Evolutionary conservation across 1,140 invertebrate genomes (phyloP).

Genomic region (Pseudomyrmex concolor): DNA sequence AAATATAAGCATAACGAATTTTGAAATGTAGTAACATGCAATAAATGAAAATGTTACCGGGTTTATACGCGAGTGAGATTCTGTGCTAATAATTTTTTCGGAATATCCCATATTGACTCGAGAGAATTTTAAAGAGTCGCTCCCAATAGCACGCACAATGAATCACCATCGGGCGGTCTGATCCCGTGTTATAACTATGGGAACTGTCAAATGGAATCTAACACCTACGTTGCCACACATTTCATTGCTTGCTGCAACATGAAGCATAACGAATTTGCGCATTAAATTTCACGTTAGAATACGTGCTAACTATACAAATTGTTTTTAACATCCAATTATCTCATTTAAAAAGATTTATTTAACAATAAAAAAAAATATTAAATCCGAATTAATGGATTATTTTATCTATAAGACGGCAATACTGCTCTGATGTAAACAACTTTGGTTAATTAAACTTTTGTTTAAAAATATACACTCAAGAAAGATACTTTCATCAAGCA

Average conservation of each 20-base stretch:
- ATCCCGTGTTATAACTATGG: conserved; percentile 51
- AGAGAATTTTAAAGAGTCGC: conserved; percentile 29
- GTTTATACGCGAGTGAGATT: neutral
- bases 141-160: conserved; percentile 41
- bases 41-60: neutral
- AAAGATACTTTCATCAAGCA: no score
- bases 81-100: conserved; percentile 23
- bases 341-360: neutral
- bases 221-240: conserved; percentile 61
- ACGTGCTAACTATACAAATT: neutral
- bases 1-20: neutral
- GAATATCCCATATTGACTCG: neutral
- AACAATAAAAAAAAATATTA: neutral
- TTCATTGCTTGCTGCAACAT: conserved; percentile 37
- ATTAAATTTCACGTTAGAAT: conserved; percentile 57
- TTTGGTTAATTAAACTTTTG: neutral
- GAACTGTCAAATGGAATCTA: conserved; percentile 66
- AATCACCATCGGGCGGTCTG: conserved; percentile 62
- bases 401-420: no score
- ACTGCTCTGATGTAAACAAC: no score
- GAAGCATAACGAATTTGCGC: conserved; percentile 52
- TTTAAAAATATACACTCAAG: neutral
- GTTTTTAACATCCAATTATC: neutral
- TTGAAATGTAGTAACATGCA: neutral
- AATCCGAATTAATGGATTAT: no score